Conservation (phyloP, 2,888 invertebrate genomes). For the Chalcosyrphus nemorum region DNA sequence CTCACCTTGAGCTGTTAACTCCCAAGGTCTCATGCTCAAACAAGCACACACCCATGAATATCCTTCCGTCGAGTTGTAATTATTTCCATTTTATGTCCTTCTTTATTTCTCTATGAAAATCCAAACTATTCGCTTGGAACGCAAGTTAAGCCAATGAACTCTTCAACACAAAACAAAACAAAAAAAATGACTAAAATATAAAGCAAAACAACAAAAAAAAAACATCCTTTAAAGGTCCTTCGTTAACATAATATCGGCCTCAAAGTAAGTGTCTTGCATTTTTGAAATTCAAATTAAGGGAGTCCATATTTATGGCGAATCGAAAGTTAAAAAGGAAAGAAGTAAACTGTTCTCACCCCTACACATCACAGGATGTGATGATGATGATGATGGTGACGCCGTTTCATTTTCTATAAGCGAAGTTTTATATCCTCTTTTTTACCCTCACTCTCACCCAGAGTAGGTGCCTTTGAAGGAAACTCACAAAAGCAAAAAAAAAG, state of each 20-base stretch:
- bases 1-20: no score
- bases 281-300: slow-evolving; percentile 66
- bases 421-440: slow-evolving; percentile 7
- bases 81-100: no score
- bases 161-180: neutral
- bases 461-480: slow-evolving; percentile 14
- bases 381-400: slow-evolving; percentile 22
- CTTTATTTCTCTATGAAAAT: no score
- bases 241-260: slow-evolving; percentile 44
- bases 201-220: neutral
- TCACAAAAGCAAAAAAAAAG: slow-evolving; percentile 1
- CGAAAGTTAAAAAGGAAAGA: slow-evolving; percentile 10
- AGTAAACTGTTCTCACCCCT: slow-evolving; percentile 13
- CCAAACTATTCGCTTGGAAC: slow-evolving; percentile 16
- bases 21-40: no score
- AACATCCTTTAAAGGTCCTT: slow-evolving; percentile 42
- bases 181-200: neutral
- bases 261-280: slow-evolving; percentile 61
- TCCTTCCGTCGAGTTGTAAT: no score
- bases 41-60: no score
- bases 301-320: slow-evolving; percentile 45
- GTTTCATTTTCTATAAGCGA: neutral
- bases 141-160: slow-evolving; percentile 47
- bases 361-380: slow-evolving; percentile 28
- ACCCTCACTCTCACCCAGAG: neutral